phyloP scores from a whole-genome alignment of 2,797 vertebrate species.

The Pipistrellus pygmaeus region DNA sequence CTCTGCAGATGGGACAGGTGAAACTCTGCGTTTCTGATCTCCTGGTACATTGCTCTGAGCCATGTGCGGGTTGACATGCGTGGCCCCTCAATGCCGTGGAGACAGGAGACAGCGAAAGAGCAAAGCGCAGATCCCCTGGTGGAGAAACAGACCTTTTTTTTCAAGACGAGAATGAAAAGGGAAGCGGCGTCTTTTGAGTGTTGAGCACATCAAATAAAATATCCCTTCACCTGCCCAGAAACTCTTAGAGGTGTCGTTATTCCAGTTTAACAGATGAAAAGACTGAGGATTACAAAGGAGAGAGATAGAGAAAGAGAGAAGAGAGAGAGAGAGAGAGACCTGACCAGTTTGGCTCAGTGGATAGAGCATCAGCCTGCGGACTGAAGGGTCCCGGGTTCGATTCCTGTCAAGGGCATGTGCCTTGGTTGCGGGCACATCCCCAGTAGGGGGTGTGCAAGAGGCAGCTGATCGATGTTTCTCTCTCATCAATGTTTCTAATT shows the following conservation, averaged over 20 bases:
- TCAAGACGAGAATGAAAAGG: neutral
- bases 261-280: conserved; percentile 26
- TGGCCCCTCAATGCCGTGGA: neutral
- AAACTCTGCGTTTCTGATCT: neutral
- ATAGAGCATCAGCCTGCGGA: too few species aligned
- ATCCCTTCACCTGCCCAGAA: neutral
- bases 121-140: neutral
- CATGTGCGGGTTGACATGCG: neutral
- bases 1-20: neutral
- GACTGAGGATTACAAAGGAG: neutral
- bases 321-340: neutral
- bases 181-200: neutral
- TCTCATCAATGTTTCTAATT: too few species aligned
- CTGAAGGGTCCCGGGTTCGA: too few species aligned
- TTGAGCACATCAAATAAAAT: neutral
- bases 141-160: neutral
- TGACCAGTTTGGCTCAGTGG: too few species aligned
- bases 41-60: neutral
- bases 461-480: too few species aligned
- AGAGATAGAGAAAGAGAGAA: too few species aligned
- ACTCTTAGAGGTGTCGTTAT: neutral
- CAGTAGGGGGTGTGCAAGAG: too few species aligned
- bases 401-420: too few species aligned
- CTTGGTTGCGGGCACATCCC: too few species aligned
- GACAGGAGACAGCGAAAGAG: neutral